These are phyloP conservation scores for Anhinga anhinga DNA, from an alignment of 2,113 vertebrate genomes.

Conservation along the genomic window DNA sequence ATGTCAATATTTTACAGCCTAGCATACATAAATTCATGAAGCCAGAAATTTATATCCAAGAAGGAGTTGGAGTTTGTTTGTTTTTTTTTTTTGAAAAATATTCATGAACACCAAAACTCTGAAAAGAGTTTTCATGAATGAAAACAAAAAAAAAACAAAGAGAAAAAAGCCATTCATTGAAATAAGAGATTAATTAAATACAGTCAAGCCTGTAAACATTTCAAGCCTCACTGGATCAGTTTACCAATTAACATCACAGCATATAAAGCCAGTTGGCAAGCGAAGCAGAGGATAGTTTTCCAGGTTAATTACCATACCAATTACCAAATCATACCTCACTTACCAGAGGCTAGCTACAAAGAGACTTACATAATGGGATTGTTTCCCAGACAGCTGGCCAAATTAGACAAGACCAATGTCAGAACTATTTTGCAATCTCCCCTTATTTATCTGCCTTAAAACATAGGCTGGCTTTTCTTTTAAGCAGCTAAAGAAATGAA, in stretches of 20 bases:
- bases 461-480: background rate
- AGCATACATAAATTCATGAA: conserved; percentile 21
- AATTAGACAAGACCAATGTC: background rate
- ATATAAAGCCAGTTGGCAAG: conserved; percentile 33
- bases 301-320: conserved; percentile 58
- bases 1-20: conserved; percentile 6
- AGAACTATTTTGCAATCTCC: background rate
- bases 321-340: conserved; percentile 19
- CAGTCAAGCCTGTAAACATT: conserved; percentile 15
- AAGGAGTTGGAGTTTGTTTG: background rate
- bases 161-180: background rate
- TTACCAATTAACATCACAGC: conserved; percentile 30
- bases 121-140: background rate
- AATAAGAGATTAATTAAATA: conserved; percentile 10
- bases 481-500: background rate
- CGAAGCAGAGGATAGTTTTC: background rate
- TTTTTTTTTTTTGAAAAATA: background rate
- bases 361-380: background rate
- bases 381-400: background rate
- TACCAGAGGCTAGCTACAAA: background rate
- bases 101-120: background rate
- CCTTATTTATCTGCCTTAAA: background rate
- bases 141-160: background rate
- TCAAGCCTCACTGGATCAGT: background rate
- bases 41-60: background rate